These are phyloP conservation scores for Luidia sarsii DNA, from an alignment of 53 echinoderm and acorn worm genomes.

Conservation along the genomic window DNA sequence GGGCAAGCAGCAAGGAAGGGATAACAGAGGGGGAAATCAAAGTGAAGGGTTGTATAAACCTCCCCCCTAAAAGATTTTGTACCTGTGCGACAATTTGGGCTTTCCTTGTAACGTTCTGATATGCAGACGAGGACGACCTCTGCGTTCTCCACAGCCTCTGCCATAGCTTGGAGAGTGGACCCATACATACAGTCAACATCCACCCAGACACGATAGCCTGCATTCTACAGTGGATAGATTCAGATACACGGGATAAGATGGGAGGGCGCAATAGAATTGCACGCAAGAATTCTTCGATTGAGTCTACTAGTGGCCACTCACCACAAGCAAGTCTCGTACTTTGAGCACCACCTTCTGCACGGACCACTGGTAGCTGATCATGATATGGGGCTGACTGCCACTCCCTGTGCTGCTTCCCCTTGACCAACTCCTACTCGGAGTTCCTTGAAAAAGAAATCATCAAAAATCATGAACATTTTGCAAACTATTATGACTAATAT, in stretches of 20 bases:
- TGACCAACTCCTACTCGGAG: conserved; percentile 30
- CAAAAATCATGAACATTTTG: no score
- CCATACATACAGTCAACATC: conserved; percentile 97
- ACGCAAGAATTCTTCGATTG: not conserved
- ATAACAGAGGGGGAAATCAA: not conserved
- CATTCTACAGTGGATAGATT: conserved; percentile 55
- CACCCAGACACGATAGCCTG: conserved; percentile 91
- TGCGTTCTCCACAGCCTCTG: conserved; percentile 94
- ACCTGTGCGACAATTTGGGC: conserved; percentile 99
- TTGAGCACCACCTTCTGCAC: conserved; percentile 81
- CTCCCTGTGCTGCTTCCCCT: conserved; percentile 26
- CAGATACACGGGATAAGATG: not conserved
- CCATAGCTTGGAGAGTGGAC: conserved; percentile 92
- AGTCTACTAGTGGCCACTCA: conserved; percentile 23
- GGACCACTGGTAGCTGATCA: conserved; percentile 98
- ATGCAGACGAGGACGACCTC: conserved; percentile 80
- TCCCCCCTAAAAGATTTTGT: not conserved
- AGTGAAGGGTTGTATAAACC: not conserved
- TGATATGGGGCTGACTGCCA: conserved; percentile 68
- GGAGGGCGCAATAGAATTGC: not conserved
- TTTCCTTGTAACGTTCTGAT: conserved; percentile 92
- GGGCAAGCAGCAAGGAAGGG: no score
- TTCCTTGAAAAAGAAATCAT: conserved; percentile 24
- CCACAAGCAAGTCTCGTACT: conserved; percentile 77
- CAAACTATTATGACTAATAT: no score